Evolutionary conservation across 2,113 vertebrate species (phyloP), one percentile per base, ranked within the genome.

Genomic region (Mesembrinibis cayennensis): DNA sequence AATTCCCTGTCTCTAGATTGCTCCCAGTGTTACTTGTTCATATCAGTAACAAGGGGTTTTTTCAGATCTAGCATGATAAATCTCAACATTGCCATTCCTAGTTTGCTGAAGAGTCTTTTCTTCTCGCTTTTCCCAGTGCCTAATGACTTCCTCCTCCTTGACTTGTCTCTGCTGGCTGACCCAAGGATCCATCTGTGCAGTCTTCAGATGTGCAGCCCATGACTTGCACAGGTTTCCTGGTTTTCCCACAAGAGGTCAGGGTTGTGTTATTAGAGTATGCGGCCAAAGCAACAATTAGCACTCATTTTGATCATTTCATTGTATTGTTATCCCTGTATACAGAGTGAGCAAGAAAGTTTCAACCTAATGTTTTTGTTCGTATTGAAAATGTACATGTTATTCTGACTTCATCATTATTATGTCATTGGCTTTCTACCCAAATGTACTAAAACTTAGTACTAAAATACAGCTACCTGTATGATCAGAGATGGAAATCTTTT

Each of bases 191-290:
- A 90, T 86, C 82, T 78, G 67, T 13, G 32, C 62, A 17, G 10
- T 1, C 36, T 30, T 52, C 52, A 55, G 53, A 55, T 25, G 14
- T 8, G 40, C 56, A 88, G 76, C 36, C 86, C 88, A 66, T 0
- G 38, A 50, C 34, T 84, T 76, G 76, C 66, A 78, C 87, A 95
- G 96, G 84, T 95, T 98, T 89, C 96, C 79, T 65, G 79, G n/a
- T 96, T 91, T 97, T 96, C 96, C 97, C 97, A 98, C 97, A 96
- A 98, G 97, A 97, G 97, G 97, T 98, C 97, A 98, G 97, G 87
- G 94, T 98, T 97, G 97, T 97, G 96, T 98, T 94, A 97, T 96
- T 85, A 45, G 69, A 97, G 40, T 44, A 58, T 6, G 2, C 0
- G 19, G 77, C 67, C 93, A 83, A 90, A 73, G 47, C 55, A 86